Conservation (phyloP, 2,113 vertebrate species). For the Otis tarda region DNA sequence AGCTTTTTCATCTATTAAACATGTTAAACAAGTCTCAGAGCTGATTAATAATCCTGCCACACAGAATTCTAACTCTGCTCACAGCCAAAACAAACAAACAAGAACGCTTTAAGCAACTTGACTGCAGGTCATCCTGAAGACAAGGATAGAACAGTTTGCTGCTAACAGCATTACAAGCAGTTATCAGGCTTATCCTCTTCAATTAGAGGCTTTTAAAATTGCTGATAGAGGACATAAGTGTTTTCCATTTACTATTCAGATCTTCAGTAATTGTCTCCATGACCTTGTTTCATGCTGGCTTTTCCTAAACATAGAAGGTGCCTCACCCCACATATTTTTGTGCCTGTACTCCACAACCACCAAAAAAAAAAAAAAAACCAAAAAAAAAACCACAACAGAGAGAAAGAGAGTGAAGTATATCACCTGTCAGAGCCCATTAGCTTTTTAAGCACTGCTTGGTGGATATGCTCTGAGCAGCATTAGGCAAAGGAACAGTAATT, state of each 20-base stretch:
- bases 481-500: not conserved
- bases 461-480: not conserved
- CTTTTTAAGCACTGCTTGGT: not conserved
- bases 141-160: not conserved
- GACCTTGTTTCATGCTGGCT: not conserved
- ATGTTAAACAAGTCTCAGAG: constrained; percentile 15
- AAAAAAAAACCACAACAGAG: not conserved
- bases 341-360: not conserved
- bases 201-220: constrained; percentile 31
- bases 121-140: constrained; percentile 22
- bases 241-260: not conserved
- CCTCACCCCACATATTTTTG: not conserved
- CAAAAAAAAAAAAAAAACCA: too few relatives aligned
- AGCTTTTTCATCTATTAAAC: not conserved
- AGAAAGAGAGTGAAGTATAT: not conserved
- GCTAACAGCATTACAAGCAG: constrained; percentile 30
- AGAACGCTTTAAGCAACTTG: not conserved
- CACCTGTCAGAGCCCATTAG: not conserved
- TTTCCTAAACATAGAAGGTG: not conserved
- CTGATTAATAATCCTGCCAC: constrained; percentile 31
- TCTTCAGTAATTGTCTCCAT: not conserved
- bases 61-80: not conserved
- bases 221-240: not conserved
- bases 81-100: constrained; percentile 49
- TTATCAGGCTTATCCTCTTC: constrained; percentile 12